Base-by-base conservation (phyloP, 2,797 vertebrate species). In the Sandelia bainsii region DNA sequence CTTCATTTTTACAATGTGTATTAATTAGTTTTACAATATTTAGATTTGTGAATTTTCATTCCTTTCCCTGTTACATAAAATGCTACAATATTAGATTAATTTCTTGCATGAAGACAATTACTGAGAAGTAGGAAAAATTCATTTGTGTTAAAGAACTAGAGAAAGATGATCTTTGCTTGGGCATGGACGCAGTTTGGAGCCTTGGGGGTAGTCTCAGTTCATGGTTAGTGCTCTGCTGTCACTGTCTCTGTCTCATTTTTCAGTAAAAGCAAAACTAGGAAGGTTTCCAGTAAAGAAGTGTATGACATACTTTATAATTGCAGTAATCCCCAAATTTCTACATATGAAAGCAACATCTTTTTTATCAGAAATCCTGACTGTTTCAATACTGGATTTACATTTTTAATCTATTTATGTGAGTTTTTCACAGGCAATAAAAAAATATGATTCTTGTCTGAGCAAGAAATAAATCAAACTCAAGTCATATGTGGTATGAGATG, bases 251-350 rank as follows among this genome's bases (percentile, higher is more conserved):
- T 29, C 29, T 29, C 29, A 61, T 17, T 46, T 66, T 32, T 56
- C 42, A 60, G 48, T 64, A 56, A 77, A 56, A 72, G 42, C 54
- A 61, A 60, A 56, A 76, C 20, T 17, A 58, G 52, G 45, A 67
- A 64, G n/a, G 16, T 4, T 25, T 12, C 37, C 22, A 20, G 58
- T 11, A 6, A 6, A n/a, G 14, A 72, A 37, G 48, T 46, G 1
- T 34, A 3, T 45, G 27, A 65, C 3, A 3, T 4, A 23, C 14
- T 20, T 29, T 44, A 13, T 17, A 20, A 48, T 10, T 27, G 34
- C 14, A 58, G 53, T 14, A 61, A 45, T 50, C 14, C 50, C 50
- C 45, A 17, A 29, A 64, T 64, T 60, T 64, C 48, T 67, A 67
- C 71, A 71, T 13, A 19, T 34, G 19, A 75, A 67, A 75, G 49